Percentiles rank a stretch among this genome's conserved stretches.
Conservation (phyloP, 1,140 invertebrate species). For the Lasioglossum baleicum region DNA sequence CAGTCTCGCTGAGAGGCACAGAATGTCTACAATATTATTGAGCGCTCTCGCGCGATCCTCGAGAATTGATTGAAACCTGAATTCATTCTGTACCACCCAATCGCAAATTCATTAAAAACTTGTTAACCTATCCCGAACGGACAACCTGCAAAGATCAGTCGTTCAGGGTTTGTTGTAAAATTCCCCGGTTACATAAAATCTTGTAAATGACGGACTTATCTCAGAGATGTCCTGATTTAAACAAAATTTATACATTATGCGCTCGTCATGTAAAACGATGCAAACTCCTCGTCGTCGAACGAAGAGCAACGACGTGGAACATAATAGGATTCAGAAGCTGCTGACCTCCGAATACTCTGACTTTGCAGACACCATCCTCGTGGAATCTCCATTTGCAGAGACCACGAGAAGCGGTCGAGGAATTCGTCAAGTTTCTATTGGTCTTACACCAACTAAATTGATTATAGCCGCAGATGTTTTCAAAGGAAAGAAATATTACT, state of each 20-base stretch:
- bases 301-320: conserved; percentile 64
- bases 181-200: conserved; percentile 9
- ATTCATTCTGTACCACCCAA: not conserved
- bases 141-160: not conserved
- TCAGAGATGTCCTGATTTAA: not conserved
- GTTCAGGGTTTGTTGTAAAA: conserved; percentile 25
- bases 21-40: not conserved
- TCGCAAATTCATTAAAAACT: not conserved
- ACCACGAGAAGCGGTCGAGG: conserved; percentile 82
- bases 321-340: conserved; percentile 81
- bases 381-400: conserved; percentile 84
- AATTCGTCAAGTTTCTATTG: conserved; percentile 81
- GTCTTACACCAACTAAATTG: conserved; percentile 81
- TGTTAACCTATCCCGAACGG: conserved; percentile 20
- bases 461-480: conserved; percentile 81
- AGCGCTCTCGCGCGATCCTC: not conserved
- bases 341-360: conserved; percentile 82
- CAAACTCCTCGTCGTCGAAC: not conserved
- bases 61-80: conserved; percentile 17
- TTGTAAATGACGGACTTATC: conserved; percentile 12
- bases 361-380: conserved; percentile 81
- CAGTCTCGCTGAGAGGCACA: too few species aligned
- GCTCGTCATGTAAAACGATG: not conserved
- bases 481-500: conserved; percentile 66
- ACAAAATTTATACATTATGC: conserved; percentile 32